Percentiles rank a stretch among this genome's conserved stretches.
These are phyloP conservation scores for Chitala chitala DNA, from an alignment of 2,113 vertebrate species.

Conservation along the genomic window DNA sequence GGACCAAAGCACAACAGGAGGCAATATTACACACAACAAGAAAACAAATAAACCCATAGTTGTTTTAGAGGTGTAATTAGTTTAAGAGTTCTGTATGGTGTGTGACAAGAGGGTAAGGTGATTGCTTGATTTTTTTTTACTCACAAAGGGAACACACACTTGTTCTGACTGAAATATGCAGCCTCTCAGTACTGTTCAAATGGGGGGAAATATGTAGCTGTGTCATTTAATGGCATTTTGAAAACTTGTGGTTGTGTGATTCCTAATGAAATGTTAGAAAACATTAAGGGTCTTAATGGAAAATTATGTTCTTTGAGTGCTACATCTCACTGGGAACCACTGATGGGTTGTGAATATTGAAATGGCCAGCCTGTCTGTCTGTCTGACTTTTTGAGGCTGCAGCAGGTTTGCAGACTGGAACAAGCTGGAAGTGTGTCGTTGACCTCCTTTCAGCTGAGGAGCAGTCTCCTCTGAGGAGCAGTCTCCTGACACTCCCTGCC, in stretches of 20 bases:
- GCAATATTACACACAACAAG: not conserved
- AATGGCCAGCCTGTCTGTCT: not conserved
- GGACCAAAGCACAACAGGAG: constrained; percentile 19
- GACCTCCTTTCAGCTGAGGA: not conserved
- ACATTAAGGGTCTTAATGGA: too few relatives aligned
- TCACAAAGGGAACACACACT: too few relatives aligned
- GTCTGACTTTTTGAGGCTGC: too few relatives aligned
- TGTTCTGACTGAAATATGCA: too few relatives aligned
- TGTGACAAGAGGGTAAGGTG: not conserved
- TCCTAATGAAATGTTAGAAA: too few relatives aligned
- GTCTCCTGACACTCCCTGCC: not conserved
- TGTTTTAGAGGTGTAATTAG: constrained; percentile 19
- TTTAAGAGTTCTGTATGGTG: not conserved
- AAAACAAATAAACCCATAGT: constrained; percentile 16
- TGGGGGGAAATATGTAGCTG: too few relatives aligned
- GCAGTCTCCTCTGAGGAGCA: not conserved
- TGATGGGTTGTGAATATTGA: not conserved
- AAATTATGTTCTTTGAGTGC: too few relatives aligned
- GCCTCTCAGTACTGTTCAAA: too few relatives aligned
- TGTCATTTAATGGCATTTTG: too few relatives aligned
- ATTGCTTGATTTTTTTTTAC: not conserved
- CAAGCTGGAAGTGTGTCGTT: not conserved
- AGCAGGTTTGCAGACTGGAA: not conserved
- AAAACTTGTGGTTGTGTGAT: too few relatives aligned
- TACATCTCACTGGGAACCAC: too few relatives aligned